Percentiles rank a stretch among this genome's conserved stretches.
Evolutionary conservation across 2,888 invertebrate species (phyloP).

Genomic region (Philhelius pedissequus): DNA sequence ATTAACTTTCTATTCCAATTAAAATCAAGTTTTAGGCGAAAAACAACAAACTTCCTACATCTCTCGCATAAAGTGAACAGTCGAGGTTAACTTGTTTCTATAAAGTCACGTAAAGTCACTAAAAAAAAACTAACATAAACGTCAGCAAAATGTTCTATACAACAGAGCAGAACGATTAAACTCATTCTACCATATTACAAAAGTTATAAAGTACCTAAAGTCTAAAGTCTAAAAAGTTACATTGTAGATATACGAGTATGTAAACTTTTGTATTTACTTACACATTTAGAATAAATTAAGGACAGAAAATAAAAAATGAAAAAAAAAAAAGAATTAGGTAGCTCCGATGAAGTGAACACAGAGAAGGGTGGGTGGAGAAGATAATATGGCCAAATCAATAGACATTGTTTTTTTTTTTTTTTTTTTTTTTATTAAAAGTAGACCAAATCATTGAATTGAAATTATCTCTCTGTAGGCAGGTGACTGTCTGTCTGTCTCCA

Average conservation of each 20-base stretch:
- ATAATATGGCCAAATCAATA: slow-evolving; percentile 19
- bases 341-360: not conserved
- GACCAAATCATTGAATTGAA: slow-evolving; percentile 3
- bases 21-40: slow-evolving; percentile 49
- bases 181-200: slow-evolving; percentile 5
- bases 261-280: not conserved
- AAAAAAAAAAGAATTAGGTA: not conserved
- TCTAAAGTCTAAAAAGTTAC: not conserved
- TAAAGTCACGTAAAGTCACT: slow-evolving; percentile 5
- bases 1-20: slow-evolving; percentile 41
- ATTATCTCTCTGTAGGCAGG: slow-evolving; percentile 17
- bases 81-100: slow-evolving; percentile 12
- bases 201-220: not conserved
- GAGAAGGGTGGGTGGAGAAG: not conserved
- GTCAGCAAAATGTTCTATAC: slow-evolving; percentile 25
- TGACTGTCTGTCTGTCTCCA: slow-evolving; percentile 40
- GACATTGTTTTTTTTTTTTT: not conserved
- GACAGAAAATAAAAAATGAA: slow-evolving; percentile 1
- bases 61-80: not conserved
- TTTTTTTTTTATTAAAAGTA: slow-evolving; percentile 1
- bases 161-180: not conserved
- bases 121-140: not conserved
- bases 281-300: slow-evolving; percentile 49
- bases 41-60: not conserved
- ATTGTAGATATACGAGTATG: not conserved